Evolutionary conservation across 2,797 vertebrate species (phyloP).

Genomic region (Pyrocephalus nanus): DNA sequence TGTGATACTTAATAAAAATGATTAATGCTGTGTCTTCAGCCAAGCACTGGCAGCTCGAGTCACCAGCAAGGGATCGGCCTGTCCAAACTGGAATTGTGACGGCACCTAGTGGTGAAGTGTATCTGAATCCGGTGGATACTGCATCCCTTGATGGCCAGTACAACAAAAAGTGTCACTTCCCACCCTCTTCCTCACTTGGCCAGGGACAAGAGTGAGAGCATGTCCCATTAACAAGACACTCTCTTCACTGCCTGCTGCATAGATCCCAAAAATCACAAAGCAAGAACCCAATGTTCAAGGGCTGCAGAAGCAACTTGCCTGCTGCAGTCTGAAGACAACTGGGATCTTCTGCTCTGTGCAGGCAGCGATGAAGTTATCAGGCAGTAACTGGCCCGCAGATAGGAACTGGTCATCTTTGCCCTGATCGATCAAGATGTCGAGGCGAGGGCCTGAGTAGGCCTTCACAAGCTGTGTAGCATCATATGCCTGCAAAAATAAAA

Average conservation of each 20-base stretch:
- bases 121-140: background rate
- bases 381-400: constrained; percentile 88
- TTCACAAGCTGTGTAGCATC: constrained; percentile 88
- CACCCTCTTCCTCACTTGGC: background rate
- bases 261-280: background rate
- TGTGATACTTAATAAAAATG: background rate
- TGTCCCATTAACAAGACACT: background rate
- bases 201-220: background rate
- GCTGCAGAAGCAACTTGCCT: constrained; percentile 76
- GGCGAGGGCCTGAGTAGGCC: constrained; percentile 82
- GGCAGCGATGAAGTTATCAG: constrained; percentile 92
- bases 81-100: background rate
- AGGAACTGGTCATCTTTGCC: constrained; percentile 95
- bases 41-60: rapidly evolving
- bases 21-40: background rate
- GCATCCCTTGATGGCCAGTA: rapidly evolving
- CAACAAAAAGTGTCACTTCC: background rate
- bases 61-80: rapidly evolving
- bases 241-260: background rate
- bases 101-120: background rate
- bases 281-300: background rate
- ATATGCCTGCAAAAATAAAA: constrained; percentile 78
- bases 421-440: constrained; percentile 95
- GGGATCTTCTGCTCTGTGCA: constrained; percentile 92
- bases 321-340: constrained; percentile 92